These are phyloP conservation scores for Chelmon rostratus DNA, from an alignment of 2,797 vertebrate genomes.

Conservation along the genomic window DNA sequence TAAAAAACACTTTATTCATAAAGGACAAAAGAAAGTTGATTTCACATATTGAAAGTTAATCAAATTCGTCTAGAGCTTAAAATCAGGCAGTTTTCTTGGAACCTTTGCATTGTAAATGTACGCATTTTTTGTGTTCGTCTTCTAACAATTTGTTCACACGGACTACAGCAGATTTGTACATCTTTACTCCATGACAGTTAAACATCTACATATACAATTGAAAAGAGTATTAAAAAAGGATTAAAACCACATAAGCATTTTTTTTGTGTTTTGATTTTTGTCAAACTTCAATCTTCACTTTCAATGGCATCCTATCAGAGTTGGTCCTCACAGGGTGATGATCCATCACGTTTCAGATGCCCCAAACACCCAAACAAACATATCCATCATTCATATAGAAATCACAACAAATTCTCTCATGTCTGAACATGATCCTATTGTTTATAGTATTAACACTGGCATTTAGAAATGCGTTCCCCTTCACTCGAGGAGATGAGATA, in stretches of 20 bases:
- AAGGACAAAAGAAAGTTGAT: neutral
- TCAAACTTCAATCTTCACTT: constrained; percentile 11
- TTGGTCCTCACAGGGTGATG: constrained; percentile 29
- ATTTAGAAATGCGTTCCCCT: constrained; percentile 31
- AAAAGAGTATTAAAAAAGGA: constrained; percentile 19
- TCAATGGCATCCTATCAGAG: constrained; percentile 10
- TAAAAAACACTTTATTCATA: constrained; percentile 40
- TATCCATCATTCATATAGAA: constrained; percentile 17
- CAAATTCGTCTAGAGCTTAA: constrained; percentile 9
- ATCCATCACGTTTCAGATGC: constrained; percentile 13
- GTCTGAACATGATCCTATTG: constrained; percentile 22
- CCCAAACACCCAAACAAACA: constrained; percentile 11
- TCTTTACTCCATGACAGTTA: constrained; percentile 45
- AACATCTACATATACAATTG: constrained; percentile 42
- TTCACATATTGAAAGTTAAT: constrained; percentile 18
- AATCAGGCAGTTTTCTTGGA: constrained; percentile 19
- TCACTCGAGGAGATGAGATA: constrained; percentile 20
- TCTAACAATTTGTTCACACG: constrained; percentile 30
- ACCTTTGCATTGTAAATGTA: constrained; percentile 4
- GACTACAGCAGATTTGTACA: constrained; percentile 30
- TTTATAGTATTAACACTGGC: constrained; percentile 39
- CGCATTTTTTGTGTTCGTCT: neutral
- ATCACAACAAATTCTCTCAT: constrained; percentile 25
- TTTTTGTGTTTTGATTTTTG: neutral
- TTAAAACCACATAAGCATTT: neutral